Conservation (phyloP, 2,888 invertebrate species). For the Heliconius sara region DNA sequence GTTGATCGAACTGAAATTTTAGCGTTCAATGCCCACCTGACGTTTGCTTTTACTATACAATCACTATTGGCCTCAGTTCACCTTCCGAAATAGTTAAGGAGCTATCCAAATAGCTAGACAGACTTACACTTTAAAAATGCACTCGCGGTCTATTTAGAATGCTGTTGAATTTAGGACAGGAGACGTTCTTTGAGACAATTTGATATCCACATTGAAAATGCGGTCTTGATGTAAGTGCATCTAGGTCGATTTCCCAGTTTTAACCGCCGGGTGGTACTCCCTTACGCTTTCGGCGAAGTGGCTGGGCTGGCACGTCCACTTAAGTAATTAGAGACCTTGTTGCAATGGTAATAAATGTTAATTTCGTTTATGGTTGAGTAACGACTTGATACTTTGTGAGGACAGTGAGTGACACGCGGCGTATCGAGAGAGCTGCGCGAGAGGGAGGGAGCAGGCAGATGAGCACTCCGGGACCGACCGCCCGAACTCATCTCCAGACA, state of each 20-base stretch:
- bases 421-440: slow-evolving; percentile 65
- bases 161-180: slow-evolving; percentile 63
- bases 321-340: slow-evolving; percentile 68
- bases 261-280: slow-evolving; percentile 44
- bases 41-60: slow-evolving; percentile 61
- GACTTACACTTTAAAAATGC: slow-evolving; percentile 36
- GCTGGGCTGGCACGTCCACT: slow-evolving; percentile 31
- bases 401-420: slow-evolving; percentile 71
- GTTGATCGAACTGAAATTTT: slow-evolving; percentile 80
- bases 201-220: slow-evolving; percentile 50
- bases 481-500: slow-evolving; percentile 73
- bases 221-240: slow-evolving; percentile 51
- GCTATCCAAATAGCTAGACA: not conserved
- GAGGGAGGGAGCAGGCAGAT: slow-evolving; percentile 62
- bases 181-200: slow-evolving; percentile 50
- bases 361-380: slow-evolving; percentile 62
- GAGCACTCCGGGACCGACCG: slow-evolving; percentile 62
- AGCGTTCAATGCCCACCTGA: slow-evolving; percentile 70
- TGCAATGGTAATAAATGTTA: slow-evolving; percentile 63
- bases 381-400: slow-evolving; percentile 68
- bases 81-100: not conserved
- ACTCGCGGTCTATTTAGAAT: slow-evolving; percentile 52
- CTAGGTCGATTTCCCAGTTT: slow-evolving; percentile 55
- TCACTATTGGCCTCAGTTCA: slow-evolving; percentile 33
- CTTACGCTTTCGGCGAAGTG: slow-evolving; percentile 10